Base-by-base conservation (phyloP, 2,113 vertebrate genomes). In the Sceloporus tristichus region DNA sequence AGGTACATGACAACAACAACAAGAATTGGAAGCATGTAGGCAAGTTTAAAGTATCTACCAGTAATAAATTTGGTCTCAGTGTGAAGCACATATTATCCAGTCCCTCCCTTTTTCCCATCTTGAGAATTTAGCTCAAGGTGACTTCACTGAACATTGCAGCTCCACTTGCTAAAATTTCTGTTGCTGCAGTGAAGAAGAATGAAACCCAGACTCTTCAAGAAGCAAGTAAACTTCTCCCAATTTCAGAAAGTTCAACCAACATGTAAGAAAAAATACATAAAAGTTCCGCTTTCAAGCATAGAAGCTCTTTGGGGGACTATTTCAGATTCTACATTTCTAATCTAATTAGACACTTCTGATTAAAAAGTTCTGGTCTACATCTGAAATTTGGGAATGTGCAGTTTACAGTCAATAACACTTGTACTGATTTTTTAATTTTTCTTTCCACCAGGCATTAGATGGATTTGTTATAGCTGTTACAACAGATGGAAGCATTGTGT, bases 381-480 rank as follows among this genome's bases (percentile, higher is more conserved):
- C 11, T 74, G 27, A 34, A 73, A 83, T 48, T 29, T 73, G 16
- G 92, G 40, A 65, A 29, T 59, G 10, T 11, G 7, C 34, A 56
- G 1, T 59, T 85, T 40, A 25, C 59, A 85, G 16, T 29, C 9
- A 76, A n/a, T 48, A n/a, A 77, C 6, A 7, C 9, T 65, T 42
- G 18, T 34, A 7, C 53, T 38, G 34, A 74, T 3, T 19, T 8
- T 94, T 14, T 0, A 10, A 56, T 90, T 75, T 56, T 73, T 84
- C 0, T 89, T 92, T 94, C 89, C 76, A 56, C 1, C 92, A 98
- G 97, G 97, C 97, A 7, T 92, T 98, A 71, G 97, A 98, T 83
- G 97, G 97, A 89, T 98, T 98, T 94, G 95, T 98, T 89, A 97
- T 98, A 68, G 97, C 96, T 0, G 95, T 98, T 87, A 97, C 97